Evolutionary conservation across 2,113 vertebrate species (phyloP), one percentile per base, ranked within the genome.

Genomic region (Labrus mixtus): DNA sequence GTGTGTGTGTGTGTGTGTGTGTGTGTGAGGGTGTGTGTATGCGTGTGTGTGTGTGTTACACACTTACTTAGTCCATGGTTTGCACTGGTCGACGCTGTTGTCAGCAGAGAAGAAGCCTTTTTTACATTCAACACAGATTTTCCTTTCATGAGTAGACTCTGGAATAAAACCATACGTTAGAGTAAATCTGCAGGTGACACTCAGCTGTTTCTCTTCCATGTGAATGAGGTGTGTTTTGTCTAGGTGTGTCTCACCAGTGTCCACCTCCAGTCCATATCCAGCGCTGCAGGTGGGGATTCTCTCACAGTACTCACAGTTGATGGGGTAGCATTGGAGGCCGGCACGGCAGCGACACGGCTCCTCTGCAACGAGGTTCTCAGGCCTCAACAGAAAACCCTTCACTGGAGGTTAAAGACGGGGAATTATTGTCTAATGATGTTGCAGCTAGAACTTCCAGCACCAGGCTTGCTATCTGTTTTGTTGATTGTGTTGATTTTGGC

Each of bases 1-100:
- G 43, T 67, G 41, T 66, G 57, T 12, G 23, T 56, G 59, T 39
- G 45, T 17, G 6, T 15, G 16, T 22, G 43, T 67, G 41, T 66
- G 57, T 12, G 23, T 56, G 59, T 39, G 45, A 15, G 6, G 12
- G 16, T 22, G 43, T 67, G 41, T 66, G n/a, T n/a, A n/a, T n/a
- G 57, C 10, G 23, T 56, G 59, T 39, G 45, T 17, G 6, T 15
- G 16, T 22, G 43, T 67, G 41, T 66, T 58, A 15, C n/a, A 20
- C 10, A 94, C 97, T 96, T 93, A 99, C 97, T 96, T 96, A 33
- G 96, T 97, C 97, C 97, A 99, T 36, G 82, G 89, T 91, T 91
- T 96, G 94, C 98, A 99, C 2, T 84, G 63, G 0, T 96, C 94
- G 0, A 68, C 93, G 50, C 94, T 95, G 43, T 79, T 76, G 1